A percentile compares a stretch with the other conserved stretches of the same genome.
phyloP scores from a whole-genome alignment of 2,113 vertebrate genomes.

The Rallus limicola region DNA sequence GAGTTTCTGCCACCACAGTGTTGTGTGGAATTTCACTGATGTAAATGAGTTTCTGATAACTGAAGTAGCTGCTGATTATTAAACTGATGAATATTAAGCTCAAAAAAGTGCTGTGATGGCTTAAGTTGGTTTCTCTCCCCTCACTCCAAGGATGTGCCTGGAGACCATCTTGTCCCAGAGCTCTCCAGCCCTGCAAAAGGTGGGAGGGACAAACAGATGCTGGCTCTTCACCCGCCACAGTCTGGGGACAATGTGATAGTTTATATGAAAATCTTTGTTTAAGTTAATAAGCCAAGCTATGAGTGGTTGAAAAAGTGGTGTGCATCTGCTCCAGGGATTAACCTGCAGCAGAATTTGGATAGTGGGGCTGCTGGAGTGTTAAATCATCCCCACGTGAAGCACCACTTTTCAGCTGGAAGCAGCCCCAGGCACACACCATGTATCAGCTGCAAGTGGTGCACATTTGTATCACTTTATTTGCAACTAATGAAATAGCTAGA shows the following conservation, averaged over 20 bases:
- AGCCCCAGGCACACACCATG: conserved; percentile 16
- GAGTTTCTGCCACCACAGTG: neutral
- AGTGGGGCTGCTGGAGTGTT: neutral
- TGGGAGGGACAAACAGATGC: neutral
- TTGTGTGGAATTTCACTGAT: neutral
- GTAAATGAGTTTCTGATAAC: neutral
- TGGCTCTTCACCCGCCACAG: neutral
- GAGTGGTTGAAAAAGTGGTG: conserved; percentile 6
- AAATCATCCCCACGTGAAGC: conserved; percentile 8
- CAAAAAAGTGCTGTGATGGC: neutral
- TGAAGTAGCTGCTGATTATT: neutral
- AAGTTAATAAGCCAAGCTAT: conserved; percentile 15
- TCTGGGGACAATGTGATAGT: neutral
- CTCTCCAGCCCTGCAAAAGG: neutral
- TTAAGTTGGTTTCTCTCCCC: neutral
- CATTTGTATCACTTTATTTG: conserved; percentile 63
- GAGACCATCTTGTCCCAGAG: neutral
- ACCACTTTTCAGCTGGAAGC: neutral
- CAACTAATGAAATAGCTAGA: conserved; percentile 61
- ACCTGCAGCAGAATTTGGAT: conserved; percentile 39
- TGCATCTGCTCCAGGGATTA: conserved; percentile 19
- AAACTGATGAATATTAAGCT: neutral
- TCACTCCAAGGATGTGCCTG: neutral
- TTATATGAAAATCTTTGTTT: conserved; percentile 20
- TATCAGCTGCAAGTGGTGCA: conserved; percentile 31